These are phyloP conservation scores for Lamprotornis superbus DNA, from an alignment of 2,113 vertebrate species.

Conservation along the genomic window DNA sequence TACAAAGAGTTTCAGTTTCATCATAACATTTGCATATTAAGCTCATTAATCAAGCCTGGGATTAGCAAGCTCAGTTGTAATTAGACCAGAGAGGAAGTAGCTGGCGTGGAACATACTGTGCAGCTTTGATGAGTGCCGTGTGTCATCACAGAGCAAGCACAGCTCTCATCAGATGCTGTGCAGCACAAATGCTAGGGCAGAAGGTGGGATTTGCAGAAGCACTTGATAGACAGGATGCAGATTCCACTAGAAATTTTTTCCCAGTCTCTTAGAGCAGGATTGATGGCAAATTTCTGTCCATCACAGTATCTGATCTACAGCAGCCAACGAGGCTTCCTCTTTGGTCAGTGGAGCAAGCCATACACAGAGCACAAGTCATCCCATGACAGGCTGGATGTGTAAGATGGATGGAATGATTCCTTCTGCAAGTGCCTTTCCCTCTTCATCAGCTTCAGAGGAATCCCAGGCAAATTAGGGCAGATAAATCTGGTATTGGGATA, in stretches of 20 bases:
- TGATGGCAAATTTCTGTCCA: background rate
- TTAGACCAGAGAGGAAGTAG: constrained; percentile 41
- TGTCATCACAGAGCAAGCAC: background rate
- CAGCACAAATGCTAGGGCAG: background rate
- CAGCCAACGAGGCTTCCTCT: background rate
- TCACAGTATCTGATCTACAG: background rate
- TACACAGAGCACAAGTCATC: background rate
- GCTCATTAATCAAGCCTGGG: constrained; percentile 44
- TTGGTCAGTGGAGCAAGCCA: background rate
- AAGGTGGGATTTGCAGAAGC: background rate
- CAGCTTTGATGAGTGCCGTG: background rate
- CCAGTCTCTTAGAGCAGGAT: background rate
- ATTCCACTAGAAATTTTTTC: background rate
- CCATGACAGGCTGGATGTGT: background rate
- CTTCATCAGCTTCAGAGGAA: background rate
- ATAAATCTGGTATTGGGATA: background rate
- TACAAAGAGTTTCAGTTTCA: constrained; percentile 65
- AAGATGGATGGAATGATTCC: background rate
- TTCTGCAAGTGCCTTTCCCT: background rate
- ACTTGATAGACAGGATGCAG: background rate
- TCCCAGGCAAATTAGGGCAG: background rate
- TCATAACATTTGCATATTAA: constrained; percentile 48
- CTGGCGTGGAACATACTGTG: background rate
- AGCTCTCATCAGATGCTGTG: background rate
- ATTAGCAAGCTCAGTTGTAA: constrained; percentile 45